phyloP scores from a whole-genome alignment of 2,888 invertebrate genomes.

The Trypoxylon attenuatum region DNA sequence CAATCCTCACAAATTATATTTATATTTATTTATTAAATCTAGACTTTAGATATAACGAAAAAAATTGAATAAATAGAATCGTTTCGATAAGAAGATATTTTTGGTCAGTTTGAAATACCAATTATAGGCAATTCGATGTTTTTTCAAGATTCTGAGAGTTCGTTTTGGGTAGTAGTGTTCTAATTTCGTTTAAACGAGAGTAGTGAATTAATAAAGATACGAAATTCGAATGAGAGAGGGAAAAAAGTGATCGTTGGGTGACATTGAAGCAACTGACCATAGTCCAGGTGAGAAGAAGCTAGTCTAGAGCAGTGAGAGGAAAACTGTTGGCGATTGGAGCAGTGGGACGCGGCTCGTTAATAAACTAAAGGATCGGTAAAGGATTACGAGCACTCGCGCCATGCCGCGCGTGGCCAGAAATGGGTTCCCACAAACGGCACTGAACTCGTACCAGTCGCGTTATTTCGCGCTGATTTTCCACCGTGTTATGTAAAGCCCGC shows the following conservation, averaged over 20 bases:
- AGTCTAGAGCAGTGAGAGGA: not conserved
- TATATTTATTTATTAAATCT: too few species aligned
- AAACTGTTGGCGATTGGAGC: not conserved
- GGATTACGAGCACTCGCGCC: conserved; percentile 2
- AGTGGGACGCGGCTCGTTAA: not conserved
- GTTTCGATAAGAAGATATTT: too few species aligned
- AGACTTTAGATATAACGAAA: too few species aligned
- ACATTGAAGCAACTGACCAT: not conserved
- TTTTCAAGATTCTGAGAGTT: too few species aligned
- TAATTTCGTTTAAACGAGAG: too few species aligned
- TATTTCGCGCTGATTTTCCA: not conserved
- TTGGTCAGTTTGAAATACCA: too few species aligned
- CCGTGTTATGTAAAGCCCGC: not conserved
- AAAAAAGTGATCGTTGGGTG: not conserved
- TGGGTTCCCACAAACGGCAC: not conserved
- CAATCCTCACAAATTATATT: too few species aligned
- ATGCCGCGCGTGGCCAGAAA: not conserved
- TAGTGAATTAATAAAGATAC: too few species aligned
- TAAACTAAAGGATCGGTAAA: conserved; percentile 1
- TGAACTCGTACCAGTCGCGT: not conserved
- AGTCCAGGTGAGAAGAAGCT: not conserved
- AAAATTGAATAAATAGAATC: too few species aligned
- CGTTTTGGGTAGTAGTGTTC: too few species aligned
- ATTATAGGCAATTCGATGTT: too few species aligned
- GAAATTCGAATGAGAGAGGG: not conserved